Evolutionary conservation across 1,140 invertebrate species (phyloP), one percentile per base, ranked within the genome.

Genomic region (Dendroctonus valens): DNA sequence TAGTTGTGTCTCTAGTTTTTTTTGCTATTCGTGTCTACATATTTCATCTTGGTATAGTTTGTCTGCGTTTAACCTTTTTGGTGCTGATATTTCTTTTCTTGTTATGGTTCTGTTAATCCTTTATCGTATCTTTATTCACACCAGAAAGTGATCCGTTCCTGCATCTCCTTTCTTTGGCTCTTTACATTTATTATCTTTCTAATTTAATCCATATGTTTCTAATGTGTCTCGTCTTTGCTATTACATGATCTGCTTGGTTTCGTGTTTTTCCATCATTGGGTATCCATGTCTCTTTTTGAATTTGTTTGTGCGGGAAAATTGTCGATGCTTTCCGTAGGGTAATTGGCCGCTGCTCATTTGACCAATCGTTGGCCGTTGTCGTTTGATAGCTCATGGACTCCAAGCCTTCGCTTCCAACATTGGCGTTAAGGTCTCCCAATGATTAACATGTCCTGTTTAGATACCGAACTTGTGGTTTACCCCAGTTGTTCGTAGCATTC

Each of bases 361-460:
- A 69, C 60, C 15, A 69, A 37, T 60, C 63, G 59, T 59, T 64
- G 39, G 40, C 69, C 69, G 54, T 72, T 72, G 44, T 67, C 64
- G 59, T 73, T 74, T 50, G 48, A 73, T 51, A 38, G 53, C 15
- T 65, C 46, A 66, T 80, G 68, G 70, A 68, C 54, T 14, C 58
- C 73, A 14, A 59, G 59, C 3, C 26, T 55, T 68, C 65, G 38
- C 37, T 49, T 42, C 52, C 51, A 15, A 67, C 15, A 42, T 48
- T 63, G 15, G 51, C 49, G 46, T 62, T 60, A 52, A 26, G 5
- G 46, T 66, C 9, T 60, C 57, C 50, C 4, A 59, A 54, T 38
- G 12, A 54, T 63, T 53, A 15, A 26, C 5, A 63, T 54, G 50
- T 54, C 48, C 7, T 64, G 44, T 49, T 57, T 55, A 14, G 52